These are phyloP conservation scores for Xerus inauris DNA, from an alignment of 2,113 vertebrate genomes.

Conservation along the genomic window DNA sequence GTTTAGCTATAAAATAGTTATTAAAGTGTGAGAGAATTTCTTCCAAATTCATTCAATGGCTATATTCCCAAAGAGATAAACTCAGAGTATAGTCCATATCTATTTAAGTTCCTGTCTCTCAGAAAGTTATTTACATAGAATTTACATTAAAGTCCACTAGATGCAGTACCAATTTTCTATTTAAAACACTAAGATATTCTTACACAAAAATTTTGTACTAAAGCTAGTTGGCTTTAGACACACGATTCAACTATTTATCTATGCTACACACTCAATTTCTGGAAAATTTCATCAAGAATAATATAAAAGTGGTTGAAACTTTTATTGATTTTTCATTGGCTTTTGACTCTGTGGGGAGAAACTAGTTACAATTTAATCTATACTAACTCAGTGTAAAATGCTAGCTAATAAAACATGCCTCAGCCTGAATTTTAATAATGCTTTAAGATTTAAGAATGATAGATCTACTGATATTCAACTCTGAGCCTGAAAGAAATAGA, in stretches of 20 bases:
- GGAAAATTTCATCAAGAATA: slow-evolving; percentile 57
- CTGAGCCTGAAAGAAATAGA: not conserved
- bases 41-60: not conserved
- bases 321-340: slow-evolving; percentile 75
- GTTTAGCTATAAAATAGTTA: not conserved
- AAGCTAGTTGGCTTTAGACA: not conserved
- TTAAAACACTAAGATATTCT: not conserved
- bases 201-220: not conserved
- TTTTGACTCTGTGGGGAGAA: slow-evolving; percentile 67
- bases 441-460: not conserved
- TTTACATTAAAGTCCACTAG: not conserved
- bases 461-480: slow-evolving; percentile 27
- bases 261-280: slow-evolving; percentile 34
- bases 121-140: not conserved
- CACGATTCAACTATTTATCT: slow-evolving; percentile 14
- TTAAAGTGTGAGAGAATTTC: not conserved
- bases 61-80: not conserved
- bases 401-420: slow-evolving; percentile 5
- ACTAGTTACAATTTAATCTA: slow-evolving; percentile 60
- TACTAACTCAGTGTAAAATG: slow-evolving; percentile 63
- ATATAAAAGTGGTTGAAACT: slow-evolving; percentile 31
- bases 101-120: not conserved
- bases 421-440: slow-evolving; percentile 59
- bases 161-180: not conserved
- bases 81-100: not conserved